Evolutionary conservation across 2,113 vertebrate genomes (phyloP), one percentile per base, ranked within the genome.

Genomic region (Macrotis lagotis): DNA sequence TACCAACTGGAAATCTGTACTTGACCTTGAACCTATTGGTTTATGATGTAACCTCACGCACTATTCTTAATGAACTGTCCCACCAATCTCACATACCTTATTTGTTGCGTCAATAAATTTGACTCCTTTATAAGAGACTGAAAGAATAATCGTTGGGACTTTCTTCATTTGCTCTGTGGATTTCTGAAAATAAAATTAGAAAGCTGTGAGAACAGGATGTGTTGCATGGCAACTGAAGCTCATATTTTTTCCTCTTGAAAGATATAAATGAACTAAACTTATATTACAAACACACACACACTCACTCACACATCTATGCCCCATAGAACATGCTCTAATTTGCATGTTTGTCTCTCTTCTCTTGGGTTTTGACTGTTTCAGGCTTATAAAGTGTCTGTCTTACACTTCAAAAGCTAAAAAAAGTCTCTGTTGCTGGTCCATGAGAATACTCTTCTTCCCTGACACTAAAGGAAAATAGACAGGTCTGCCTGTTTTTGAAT

Each of bases 141-240:
- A 99, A 52, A 99, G 99, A 51, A 99, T 99, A 97, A 99, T 99
- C 94, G 99, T 99, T 93, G 99, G 99, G 83, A 99, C 99, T 96
- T 99, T 99, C 98, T 99, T 99, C 99, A 99, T 99, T 98, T 99
- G 99, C 98, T 99, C 99, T 55, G 99, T 99, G 96, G 99, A 99
- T 99, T 99, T 99, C 99, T 99, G 98, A 96, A 99, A 98, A 91
- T 94, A 98, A 98, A 98, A 96, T 22, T 1, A 98, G 97, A 94
- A 97, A 91, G 90, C 66, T 93, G 94, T 98, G 98, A 98, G 97
- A 96, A 22, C 93, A 92, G 92, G 48, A 83, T 90, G 55, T 89
- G 92, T 51, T 96, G 92, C 93, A 25, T 44, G 94, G 94, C 95
- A 97, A 96, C 93, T 94, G 89, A 10, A 95, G 50, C 47, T 83